Conservation (phyloP, 2,113 vertebrate genomes). For the Bambusicola thoracicus region DNA sequence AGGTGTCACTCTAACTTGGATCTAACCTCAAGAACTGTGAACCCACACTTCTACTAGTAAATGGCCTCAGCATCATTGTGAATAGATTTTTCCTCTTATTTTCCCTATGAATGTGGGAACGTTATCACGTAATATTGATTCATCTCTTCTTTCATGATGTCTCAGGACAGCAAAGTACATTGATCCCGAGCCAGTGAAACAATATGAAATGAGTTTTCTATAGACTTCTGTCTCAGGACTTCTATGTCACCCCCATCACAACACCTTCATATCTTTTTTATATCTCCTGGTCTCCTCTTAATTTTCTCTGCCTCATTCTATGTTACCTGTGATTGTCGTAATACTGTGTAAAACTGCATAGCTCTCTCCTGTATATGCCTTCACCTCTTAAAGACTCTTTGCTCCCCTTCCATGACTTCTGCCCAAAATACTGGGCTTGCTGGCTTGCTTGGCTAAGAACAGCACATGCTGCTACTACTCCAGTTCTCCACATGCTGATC, state of each 20-base stretch:
- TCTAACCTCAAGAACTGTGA: not conserved
- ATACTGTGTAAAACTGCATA: too few relatives aligned
- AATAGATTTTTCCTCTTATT: not conserved
- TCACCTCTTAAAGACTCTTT: not conserved
- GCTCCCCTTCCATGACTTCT: not conserved
- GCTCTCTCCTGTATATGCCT: not conserved
- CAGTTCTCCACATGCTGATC: not conserved
- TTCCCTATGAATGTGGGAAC: not conserved
- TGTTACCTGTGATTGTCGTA: not conserved
- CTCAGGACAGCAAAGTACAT: not conserved
- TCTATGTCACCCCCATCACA: not conserved
- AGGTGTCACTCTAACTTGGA: not conserved
- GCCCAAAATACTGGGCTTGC: not conserved
- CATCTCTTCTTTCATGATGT: not conserved
- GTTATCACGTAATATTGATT: not conserved
- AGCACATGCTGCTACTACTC: accelerated
- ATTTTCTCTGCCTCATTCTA: not conserved
- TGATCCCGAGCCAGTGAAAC: not conserved
- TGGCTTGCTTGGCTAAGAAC: not conserved
- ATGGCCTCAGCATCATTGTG: not conserved
- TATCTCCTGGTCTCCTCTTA: not conserved
- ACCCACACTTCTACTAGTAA: accelerated
- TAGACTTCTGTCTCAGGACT: not conserved
- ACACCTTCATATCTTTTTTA: accelerated
- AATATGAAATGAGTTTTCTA: not conserved